Base-by-base conservation (phyloP, 2,797 vertebrate genomes). In the Acanthiza pusilla region DNA sequence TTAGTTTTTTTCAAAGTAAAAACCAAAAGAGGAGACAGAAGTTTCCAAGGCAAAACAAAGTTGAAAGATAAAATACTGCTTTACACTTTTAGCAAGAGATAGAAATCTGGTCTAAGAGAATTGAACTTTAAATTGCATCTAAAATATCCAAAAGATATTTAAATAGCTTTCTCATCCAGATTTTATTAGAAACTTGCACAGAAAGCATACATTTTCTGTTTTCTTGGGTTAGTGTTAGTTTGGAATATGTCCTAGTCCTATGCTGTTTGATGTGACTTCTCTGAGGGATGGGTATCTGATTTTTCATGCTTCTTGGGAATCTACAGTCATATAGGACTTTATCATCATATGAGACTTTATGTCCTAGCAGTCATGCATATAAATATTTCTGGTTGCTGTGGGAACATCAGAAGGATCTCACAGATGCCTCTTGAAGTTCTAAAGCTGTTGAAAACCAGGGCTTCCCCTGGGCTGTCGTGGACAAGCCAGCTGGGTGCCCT, bases 241-340 rank as follows among this genome's bases (percentile, higher is more conserved):
- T 66, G 47, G 66, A 90, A 81, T 68, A 12, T 65, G 21, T 70
- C 40, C 38, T 54, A 17, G 50, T 43, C 14, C 40, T 66, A 1
- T 54, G 40, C 30, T 84, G 22, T 85, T 92, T 89, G 43, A 91
- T 70, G 51, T 73, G 48, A 55, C 58, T 81, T 74, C 38, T 95
- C 50, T 76, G 55, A 62, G 45, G 71, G 16, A 63, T 30, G 19
- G 38, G 18, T 11, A 30, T 58, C 42, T 78, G 58, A 78, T 82
- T 86, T 88, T 75, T 84, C 51, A n/a, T 51, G 57, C 73, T 88
- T 88, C 23, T 61, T 57, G 53, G 65, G 65, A 83, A 53, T 36
- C 34, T 68, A 14, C 43, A 65, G 67, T 78, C 30, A 43, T 11
- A 48, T 8, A 80, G 27, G 22, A 47, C 45, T 88, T 95, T 16